These are phyloP conservation scores for Oryzias sinensis DNA, from an alignment of 2,797 vertebrate species.

Conservation along the genomic window DNA sequence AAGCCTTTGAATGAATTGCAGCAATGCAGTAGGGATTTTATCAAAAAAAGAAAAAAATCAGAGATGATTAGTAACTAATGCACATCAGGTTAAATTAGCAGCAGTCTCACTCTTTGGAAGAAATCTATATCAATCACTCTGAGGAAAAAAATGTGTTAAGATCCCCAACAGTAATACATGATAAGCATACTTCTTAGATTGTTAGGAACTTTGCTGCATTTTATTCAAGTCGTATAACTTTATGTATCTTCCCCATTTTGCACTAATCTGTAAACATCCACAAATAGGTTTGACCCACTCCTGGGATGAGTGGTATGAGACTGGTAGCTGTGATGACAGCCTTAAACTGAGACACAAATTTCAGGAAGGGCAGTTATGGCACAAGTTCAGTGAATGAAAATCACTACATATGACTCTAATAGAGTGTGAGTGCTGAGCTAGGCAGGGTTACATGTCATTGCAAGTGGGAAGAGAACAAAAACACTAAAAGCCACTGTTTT, in stretches of 20 bases:
- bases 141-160: neutral
- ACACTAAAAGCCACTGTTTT: slow-evolving; percentile 31
- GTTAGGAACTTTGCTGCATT: slow-evolving; percentile 3
- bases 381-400: slow-evolving; percentile 57
- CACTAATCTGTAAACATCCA: slow-evolving; percentile 18
- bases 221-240: slow-evolving; percentile 18
- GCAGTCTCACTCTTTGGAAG: neutral
- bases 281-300: slow-evolving; percentile 30
- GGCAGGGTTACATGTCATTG: slow-evolving; percentile 40
- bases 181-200: neutral
- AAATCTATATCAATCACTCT: neutral
- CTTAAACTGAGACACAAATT: slow-evolving; percentile 61
- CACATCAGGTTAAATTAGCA: neutral
- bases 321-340: slow-evolving; percentile 63
- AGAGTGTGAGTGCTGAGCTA: slow-evolving; percentile 66
- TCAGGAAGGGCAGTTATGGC: slow-evolving; percentile 74
- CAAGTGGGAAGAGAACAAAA: slow-evolving; percentile 51
- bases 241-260: slow-evolving; percentile 21
- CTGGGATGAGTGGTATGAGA: slow-evolving; percentile 34
- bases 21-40: slow-evolving; percentile 2
- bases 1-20: slow-evolving; percentile 14
- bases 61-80: neutral
- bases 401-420: slow-evolving; percentile 73
- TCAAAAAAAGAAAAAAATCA: neutral
- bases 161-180: neutral